phyloP scores from a whole-genome alignment of 2,797 vertebrate genomes.

The Diglossa cyanea region DNA sequence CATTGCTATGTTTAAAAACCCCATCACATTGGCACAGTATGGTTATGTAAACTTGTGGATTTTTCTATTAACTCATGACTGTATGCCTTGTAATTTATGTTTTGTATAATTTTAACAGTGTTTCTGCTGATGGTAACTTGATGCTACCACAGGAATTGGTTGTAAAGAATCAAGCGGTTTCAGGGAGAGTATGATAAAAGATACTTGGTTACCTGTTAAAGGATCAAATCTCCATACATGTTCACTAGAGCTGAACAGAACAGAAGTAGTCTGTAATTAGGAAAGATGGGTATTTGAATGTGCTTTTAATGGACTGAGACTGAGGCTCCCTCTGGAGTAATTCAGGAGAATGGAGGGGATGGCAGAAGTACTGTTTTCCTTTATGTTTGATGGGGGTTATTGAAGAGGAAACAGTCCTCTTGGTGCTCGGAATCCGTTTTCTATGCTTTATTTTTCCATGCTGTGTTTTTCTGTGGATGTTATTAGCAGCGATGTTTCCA shows the following conservation, averaged over 20 bases:
- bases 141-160: neutral
- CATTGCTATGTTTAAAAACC: neutral
- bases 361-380: neutral
- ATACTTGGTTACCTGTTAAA: neutral
- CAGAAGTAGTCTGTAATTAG: neutral
- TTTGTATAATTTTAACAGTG: neutral
- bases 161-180: neutral
- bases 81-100: neutral
- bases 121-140: neutral
- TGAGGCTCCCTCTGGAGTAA: neutral
- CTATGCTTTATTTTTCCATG: neutral
- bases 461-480: neutral
- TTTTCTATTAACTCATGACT: neutral
- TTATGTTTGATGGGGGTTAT: neutral
- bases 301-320: neutral
- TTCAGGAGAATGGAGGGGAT: neutral
- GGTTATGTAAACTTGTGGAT: neutral
- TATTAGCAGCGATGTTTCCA: neutral
- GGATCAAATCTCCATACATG: neutral
- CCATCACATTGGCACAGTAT: neutral
- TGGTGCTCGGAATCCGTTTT: neutral
- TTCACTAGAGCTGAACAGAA: neutral
- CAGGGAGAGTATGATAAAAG: neutral
- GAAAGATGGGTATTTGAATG: neutral
- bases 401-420: neutral